Evolutionary conservation across 2,113 vertebrate species (phyloP).

Genomic region (Grantiella picta): DNA sequence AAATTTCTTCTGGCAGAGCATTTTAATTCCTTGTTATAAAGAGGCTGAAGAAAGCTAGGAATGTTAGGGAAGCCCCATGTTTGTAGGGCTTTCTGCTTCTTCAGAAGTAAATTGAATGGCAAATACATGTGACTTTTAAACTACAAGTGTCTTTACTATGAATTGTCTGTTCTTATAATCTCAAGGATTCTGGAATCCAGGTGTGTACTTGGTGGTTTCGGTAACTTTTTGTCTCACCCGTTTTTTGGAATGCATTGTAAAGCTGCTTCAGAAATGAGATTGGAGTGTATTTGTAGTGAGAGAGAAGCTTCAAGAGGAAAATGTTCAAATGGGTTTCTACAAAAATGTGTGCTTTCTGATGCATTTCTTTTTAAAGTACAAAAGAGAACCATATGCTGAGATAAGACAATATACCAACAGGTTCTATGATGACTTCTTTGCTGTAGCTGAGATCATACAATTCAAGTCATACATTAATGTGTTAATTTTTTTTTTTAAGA

Average conservation of each 20-base stretch:
- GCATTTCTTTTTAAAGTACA: background rate
- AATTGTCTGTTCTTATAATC: background rate
- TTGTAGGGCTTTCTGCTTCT: background rate
- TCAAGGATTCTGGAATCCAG: background rate
- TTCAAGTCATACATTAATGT: background rate
- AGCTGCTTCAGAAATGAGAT: background rate
- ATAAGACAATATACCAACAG: background rate
- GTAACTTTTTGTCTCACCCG: background rate
- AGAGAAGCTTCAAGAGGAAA: background rate
- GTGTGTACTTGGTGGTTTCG: background rate
- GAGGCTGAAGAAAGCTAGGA: background rate
- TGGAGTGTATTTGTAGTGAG: background rate
- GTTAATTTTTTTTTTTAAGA: background rate
- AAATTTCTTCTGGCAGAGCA: background rate
- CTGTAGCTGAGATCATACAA: background rate
- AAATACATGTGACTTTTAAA: background rate
- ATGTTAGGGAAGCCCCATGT: background rate
- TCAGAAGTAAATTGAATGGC: background rate
- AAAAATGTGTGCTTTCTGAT: background rate
- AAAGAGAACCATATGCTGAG: background rate
- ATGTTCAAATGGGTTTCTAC: background rate
- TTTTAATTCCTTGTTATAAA: background rate
- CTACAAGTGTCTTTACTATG: background rate
- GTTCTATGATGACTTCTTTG: background rate
- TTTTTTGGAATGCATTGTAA: background rate